These are phyloP conservation scores for Marcusenius ussheri DNA, from an alignment of 2,113 vertebrate species.

Conservation along the genomic window DNA sequence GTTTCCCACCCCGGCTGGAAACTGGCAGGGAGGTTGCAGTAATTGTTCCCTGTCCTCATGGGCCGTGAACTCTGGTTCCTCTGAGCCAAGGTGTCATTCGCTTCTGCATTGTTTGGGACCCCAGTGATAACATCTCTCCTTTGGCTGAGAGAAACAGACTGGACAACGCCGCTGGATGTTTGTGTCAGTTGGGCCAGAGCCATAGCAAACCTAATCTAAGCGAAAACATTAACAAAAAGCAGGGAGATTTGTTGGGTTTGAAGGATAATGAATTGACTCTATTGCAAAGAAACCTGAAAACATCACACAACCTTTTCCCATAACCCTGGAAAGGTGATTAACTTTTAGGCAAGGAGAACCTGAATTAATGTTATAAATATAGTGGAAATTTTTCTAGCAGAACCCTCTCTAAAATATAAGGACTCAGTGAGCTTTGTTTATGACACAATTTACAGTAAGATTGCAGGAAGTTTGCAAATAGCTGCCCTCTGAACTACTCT, in stretches of 20 bases:
- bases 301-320: background rate
- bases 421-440: background rate
- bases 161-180: conserved; percentile 31
- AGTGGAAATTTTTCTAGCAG: background rate
- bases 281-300: conserved; percentile 30
- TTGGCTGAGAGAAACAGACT: conserved; percentile 7
- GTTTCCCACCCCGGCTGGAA: conserved; percentile 30
- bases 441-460: background rate
- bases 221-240: conserved; percentile 52
- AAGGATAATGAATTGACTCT: conserved; percentile 39
- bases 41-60: conserved; percentile 37
- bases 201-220: conserved; percentile 50
- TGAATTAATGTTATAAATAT: background rate
- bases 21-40: conserved; percentile 33
- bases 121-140: conserved; percentile 34
- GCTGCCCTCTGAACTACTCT: background rate
- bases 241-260: conserved; percentile 44
- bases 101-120: conserved; percentile 38
- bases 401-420: background rate
- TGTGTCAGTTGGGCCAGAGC: conserved; percentile 56
- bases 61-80: conserved; percentile 29
- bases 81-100: conserved; percentile 30
- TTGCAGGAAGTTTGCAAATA: background rate
- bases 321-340: background rate
- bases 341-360: background rate